Evolutionary conservation across 1,140 invertebrate species (phyloP), one percentile per base, ranked within the genome.

Genomic region (Heliconius melpomene): DNA sequence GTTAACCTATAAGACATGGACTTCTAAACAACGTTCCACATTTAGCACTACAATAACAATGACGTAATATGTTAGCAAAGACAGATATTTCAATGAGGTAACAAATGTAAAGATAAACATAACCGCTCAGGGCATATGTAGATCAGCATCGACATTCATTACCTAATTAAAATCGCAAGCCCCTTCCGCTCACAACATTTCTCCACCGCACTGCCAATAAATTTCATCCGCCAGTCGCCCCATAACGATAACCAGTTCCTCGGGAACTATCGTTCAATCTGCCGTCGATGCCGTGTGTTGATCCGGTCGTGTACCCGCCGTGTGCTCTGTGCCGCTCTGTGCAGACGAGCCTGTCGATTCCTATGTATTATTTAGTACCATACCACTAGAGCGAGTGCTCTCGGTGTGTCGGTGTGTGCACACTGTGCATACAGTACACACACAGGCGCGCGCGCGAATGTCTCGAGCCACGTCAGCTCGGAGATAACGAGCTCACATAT

Each of bases 171-270:
- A 94, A 94, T 92, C 93, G 92, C 91, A 90, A 91, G 88, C 89
- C 92, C 91, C 93, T 93, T 94, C 92, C 93, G 91, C 90, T 91
- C 90, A 92, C 92, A 93, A 94, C 92, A 94, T 94, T 93, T 94
- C 93, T 94, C 91, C 92, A 89, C 87, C 87, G 90, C 89, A 86
- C 88, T 93, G 92, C 92, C 93, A 94, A 94, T 94, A 94, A 94
- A 94, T 94, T 94, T 94, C 93, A 93, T 92, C 90, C 91, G 91
- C 91, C 91, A 93, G 90, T 92, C 92, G 91, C 85, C 91, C 93
- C 93, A 94, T 93, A 93, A 94, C 93, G 93, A 94, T 93, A 93
- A 94, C 93, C 93, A 92, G 93, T 94, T 94, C 93, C 92, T 92
- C 90, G 92, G 92, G 92, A 94, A 93, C 93, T 93, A 93, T 94